phyloP scores from a whole-genome alignment of 2,113 vertebrate genomes.

The Pogonocichla stellata region DNA sequence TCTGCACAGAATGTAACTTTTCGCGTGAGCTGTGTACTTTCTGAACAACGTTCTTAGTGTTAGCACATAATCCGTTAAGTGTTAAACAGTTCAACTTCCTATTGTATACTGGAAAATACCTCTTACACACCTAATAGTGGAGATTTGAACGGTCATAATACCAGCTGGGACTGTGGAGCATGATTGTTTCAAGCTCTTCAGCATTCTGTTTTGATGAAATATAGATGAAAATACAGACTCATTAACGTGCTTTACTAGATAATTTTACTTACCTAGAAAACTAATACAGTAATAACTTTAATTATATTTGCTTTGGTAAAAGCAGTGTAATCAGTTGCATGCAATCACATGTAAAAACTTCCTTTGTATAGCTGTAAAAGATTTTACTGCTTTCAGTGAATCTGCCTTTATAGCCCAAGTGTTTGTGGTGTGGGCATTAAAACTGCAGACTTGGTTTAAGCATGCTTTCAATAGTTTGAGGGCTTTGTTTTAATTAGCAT shows the following conservation, averaged over 20 bases:
- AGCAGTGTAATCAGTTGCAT: not conserved
- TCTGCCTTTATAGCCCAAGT: not conserved
- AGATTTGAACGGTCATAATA: not conserved
- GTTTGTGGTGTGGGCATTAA: not conserved
- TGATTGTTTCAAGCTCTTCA: not conserved
- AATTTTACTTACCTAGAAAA: not conserved
- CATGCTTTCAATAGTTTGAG: not conserved
- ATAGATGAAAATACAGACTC: not conserved
- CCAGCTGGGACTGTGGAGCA: not conserved
- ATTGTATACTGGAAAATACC: not conserved
- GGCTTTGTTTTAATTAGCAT: not conserved
- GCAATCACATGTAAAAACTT: not conserved
- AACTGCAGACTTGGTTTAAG: not conserved
- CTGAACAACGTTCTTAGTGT: not conserved
- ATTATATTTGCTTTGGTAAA: not conserved
- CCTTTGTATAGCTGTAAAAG: not conserved
- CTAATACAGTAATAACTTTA: not conserved
- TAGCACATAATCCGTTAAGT: not conserved
- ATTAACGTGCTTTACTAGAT: not conserved
- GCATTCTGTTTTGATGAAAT: not conserved
- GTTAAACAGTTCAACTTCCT: not conserved
- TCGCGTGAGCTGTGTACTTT: rapidly evolving
- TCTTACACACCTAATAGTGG: not conserved
- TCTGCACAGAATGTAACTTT: not conserved
- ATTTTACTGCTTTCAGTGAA: not conserved